Percentiles rank a stretch among this genome's conserved stretches.
phyloP scores from a whole-genome alignment of 1,140 invertebrate genomes.

The Gerris buenoi region DNA sequence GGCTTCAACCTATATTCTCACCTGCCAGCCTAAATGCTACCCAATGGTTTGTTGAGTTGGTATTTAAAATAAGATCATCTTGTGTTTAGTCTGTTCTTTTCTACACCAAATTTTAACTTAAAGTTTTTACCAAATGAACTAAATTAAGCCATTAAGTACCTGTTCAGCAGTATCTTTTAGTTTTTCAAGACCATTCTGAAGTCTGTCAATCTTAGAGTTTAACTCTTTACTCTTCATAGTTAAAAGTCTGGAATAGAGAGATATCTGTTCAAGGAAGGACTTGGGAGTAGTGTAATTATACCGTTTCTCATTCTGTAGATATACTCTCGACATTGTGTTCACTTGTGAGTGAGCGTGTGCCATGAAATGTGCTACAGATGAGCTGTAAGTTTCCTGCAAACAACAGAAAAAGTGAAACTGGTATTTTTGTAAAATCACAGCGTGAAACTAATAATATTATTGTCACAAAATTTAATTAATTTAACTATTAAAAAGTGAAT shows the following conservation, averaged over 20 bases:
- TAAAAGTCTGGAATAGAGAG: slow-evolving; percentile 74
- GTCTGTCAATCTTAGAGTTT: slow-evolving; percentile 60
- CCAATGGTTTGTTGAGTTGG: too few species aligned
- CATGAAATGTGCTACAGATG: slow-evolving; percentile 81
- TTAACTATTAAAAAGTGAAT: background rate
- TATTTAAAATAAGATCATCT: too few species aligned
- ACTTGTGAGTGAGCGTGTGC: slow-evolving; percentile 86
- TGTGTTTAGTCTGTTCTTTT: too few species aligned
- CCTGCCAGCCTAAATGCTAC: too few species aligned
- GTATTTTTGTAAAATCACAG: too few species aligned
- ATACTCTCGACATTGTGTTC: slow-evolving; percentile 71
- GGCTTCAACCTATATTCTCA: too few species aligned
- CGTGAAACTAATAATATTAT: slow-evolving; percentile 15
- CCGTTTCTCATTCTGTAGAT: slow-evolving; percentile 72
- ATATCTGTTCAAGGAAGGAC: slow-evolving; percentile 90
- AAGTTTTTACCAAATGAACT: too few species aligned
- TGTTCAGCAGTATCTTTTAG: slow-evolving; percentile 70
- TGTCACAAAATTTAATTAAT: background rate
- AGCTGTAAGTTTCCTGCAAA: slow-evolving; percentile 42
- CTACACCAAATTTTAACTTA: too few species aligned
- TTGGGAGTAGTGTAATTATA: slow-evolving; percentile 97
- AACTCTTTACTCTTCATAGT: slow-evolving; percentile 67
- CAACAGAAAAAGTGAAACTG: background rate
- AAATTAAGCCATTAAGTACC: too few species aligned
- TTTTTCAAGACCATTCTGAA: slow-evolving; percentile 89